A percentile compares a stretch with the other conserved stretches of the same genome.
phyloP scores from a whole-genome alignment of 1,140 invertebrate genomes.

The Colletes gigas region DNA sequence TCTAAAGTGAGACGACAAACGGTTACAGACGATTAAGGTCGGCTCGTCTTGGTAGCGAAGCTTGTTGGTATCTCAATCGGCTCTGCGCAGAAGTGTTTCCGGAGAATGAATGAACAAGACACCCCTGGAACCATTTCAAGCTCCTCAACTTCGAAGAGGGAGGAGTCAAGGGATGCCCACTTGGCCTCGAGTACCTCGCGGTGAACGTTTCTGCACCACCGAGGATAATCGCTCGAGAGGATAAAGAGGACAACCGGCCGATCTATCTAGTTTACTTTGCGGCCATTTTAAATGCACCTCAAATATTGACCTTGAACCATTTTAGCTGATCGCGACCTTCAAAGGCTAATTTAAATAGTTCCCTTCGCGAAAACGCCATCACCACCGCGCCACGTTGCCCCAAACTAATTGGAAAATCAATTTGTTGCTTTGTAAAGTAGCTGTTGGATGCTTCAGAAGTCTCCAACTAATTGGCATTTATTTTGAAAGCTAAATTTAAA shows the following conservation, averaged over 20 bases:
- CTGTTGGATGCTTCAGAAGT: too few species aligned
- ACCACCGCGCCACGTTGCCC: too few species aligned
- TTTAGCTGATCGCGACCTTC: background rate
- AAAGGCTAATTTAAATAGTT: background rate
- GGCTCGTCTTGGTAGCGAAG: conserved; percentile 32
- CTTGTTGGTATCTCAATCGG: conserved; percentile 70
- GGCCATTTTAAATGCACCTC: conserved; percentile 3
- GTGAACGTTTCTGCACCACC: conserved; percentile 54
- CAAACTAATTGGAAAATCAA: background rate
- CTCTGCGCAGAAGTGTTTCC: conserved; percentile 74
- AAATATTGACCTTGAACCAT: background rate
- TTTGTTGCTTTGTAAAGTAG: too few species aligned
- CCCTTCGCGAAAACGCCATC: too few species aligned
- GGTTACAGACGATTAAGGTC: conserved; percentile 50
- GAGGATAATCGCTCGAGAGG: conserved; percentile 53
- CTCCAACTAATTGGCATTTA: too few species aligned
- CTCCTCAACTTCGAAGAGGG: conserved; percentile 58
- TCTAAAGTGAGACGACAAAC: conserved; percentile 52
- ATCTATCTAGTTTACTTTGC: conserved; percentile 23
- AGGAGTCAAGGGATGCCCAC: conserved; percentile 74
- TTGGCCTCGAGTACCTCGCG: conserved; percentile 71
- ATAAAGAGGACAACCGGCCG: conserved; percentile 46
- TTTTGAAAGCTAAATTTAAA: too few species aligned
- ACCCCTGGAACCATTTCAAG: conserved; percentile 55
- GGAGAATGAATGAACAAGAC: conserved; percentile 73